Evolutionary conservation across 2,113 vertebrate species (phyloP), one percentile per base, ranked within the genome.

Genomic region (Oxyruncus cristatus): DNA sequence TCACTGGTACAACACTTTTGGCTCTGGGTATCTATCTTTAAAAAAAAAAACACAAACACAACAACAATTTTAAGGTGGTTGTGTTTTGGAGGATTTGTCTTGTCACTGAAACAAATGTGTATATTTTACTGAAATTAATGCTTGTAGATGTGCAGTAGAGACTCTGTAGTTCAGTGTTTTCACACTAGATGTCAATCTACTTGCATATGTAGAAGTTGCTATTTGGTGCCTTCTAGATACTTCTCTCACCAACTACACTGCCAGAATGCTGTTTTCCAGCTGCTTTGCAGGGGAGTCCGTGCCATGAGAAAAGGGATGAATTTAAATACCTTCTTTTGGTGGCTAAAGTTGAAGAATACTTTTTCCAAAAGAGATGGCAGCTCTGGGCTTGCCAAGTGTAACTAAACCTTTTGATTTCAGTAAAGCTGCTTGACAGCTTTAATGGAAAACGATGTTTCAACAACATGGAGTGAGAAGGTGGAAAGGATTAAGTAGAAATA

Each of bases 121-220:
- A 5, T 6, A 14, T 12, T 42, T 86, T 15, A 24, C n/a, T 59
- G 11, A 12, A 53, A 30, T 67, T 22, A 8, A 33, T 80, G 33
- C 8, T 32, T 32, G 44, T 50, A 86, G 28, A 33, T 53, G 22
- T 5, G n/a, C 21, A 53, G 32, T 65, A 27, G 46, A 44, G 47
- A 41, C 63, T 71, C 47, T 96, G 95, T 89, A 96, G 80, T 97
- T 97, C 95, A 89, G 12, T 79, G 14, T 88, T 95, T 90, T 92
- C 61, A 89, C 97, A 93, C 97, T 97, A 97, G 97, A 84, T 97
- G 97, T 97, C 97, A 91, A 93, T 94, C 88, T 96, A 39, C 92
- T 79, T 96, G 94, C 94, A 12, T 82, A 14, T 46, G 81, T 85
- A 50, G 49, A 80, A 78, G 32, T 26, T 74, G 70, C 49, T 79